Evolutionary conservation across 30 jellyfish, hydroid and myxozoan species (phyloP).

Genomic region (Hydractinia echinata): DNA sequence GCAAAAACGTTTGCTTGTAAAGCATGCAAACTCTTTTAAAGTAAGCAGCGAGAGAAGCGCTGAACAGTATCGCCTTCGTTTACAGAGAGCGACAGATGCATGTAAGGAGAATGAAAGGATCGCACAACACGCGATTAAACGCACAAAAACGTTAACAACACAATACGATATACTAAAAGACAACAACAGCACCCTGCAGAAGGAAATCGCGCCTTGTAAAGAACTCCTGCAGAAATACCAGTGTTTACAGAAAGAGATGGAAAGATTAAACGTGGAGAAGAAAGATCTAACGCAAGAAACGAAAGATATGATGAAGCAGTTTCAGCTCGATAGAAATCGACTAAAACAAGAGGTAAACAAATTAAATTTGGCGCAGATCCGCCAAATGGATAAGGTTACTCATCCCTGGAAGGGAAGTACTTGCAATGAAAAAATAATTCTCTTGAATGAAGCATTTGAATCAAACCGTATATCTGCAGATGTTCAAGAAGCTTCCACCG

Average conservation of each 20-base stretch:
- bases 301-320: slow-evolving; percentile 9
- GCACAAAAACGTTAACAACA: neutral
- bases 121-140: neutral
- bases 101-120: neutral
- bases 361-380: neutral
- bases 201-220: neutral
- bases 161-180: neutral
- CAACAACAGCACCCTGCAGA: slow-evolving; percentile 1
- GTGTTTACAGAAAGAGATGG: neutral
- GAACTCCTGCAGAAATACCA: neutral
- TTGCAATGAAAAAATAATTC: neutral
- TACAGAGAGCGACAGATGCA: neutral
- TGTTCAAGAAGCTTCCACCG: neutral
- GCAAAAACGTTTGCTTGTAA: neutral
- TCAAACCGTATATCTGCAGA: slow-evolving; percentile 11
- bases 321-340: neutral
- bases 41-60: neutral
- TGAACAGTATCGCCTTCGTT: neutral
- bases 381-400: neutral
- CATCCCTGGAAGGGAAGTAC: neutral
- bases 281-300: neutral
- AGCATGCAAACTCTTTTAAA: neutral
- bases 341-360: neutral
- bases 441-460: neutral
- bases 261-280: neutral